Conservation (phyloP, 2,113 vertebrate species). For the Propithecus coquereli region DNA sequence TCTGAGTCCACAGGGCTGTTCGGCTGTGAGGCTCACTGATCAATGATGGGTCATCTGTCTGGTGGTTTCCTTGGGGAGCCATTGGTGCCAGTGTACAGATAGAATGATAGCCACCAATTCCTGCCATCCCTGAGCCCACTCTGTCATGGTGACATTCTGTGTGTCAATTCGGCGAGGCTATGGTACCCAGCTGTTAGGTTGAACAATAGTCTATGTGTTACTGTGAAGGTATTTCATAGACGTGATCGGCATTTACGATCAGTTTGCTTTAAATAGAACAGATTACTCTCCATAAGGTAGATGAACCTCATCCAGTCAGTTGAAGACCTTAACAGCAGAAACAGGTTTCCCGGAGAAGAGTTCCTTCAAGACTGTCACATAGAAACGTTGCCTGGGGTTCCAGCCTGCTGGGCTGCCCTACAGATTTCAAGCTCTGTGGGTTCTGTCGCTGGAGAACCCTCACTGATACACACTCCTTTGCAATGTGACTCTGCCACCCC, state of each 20-base stretch:
- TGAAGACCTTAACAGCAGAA: not conserved
- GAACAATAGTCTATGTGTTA: not conserved
- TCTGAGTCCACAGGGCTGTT: not conserved
- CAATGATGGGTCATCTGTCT: not conserved
- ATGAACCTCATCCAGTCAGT: not conserved
- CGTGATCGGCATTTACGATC: not conserved
- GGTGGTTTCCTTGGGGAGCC: not conserved
- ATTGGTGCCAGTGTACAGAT: not conserved
- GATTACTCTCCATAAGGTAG: not conserved
- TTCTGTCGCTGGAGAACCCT: not conserved
- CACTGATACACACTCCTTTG: not conserved
- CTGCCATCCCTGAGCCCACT: not conserved
- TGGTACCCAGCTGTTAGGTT: not conserved
- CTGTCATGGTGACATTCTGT: not conserved
- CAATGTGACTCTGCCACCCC: not conserved
- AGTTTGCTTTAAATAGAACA: not conserved
- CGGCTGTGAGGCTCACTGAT: not conserved
- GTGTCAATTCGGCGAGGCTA: not conserved
- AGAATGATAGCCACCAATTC: not conserved
- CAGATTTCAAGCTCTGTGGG: not conserved
- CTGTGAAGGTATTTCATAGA: not conserved
- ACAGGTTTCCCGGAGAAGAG: not conserved
- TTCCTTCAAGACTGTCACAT: not conserved
- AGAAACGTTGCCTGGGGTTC: not conserved
- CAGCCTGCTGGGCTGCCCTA: not conserved